A percentile compares a stretch with the other conserved stretches of the same genome.
These are phyloP conservation scores for Pygocentrus nattereri DNA, from an alignment of 2,797 vertebrate species.

Conservation along the genomic window DNA sequence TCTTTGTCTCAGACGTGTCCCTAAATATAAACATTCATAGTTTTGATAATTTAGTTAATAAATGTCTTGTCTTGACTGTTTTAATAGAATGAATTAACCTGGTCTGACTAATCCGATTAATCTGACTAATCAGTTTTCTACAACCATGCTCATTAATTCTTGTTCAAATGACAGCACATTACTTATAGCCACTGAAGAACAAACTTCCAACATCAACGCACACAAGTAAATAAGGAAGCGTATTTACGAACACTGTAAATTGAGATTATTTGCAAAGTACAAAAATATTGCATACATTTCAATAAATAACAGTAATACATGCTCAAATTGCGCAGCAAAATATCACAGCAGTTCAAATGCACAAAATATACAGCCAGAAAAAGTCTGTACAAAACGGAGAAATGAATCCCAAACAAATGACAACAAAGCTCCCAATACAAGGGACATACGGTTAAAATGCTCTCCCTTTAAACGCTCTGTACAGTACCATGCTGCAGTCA, in stretches of 20 bases:
- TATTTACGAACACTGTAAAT: constrained; percentile 34
- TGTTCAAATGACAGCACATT: background rate
- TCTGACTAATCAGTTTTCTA: no score
- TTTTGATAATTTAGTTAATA: background rate
- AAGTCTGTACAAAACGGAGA: constrained; percentile 18
- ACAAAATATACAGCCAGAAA: constrained; percentile 39
- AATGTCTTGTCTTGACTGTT: background rate
- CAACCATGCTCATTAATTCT: background rate
- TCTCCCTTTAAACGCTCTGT: constrained; percentile 1
- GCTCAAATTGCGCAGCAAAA: background rate
- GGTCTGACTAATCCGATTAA: no score
- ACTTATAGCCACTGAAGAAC: background rate
- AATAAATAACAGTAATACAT: constrained; percentile 54
- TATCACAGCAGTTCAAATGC: background rate
- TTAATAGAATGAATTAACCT: no score
- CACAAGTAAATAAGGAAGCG: background rate
- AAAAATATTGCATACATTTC: constrained; percentile 59
- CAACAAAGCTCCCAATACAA: constrained; percentile 27
- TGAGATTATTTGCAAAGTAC: constrained; percentile 47
- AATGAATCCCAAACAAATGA: background rate
- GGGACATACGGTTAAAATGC: constrained; percentile 25
- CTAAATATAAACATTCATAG: background rate
- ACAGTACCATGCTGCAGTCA: constrained; percentile 8
- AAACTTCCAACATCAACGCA: background rate
- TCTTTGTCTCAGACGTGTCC: no score